phyloP scores from a whole-genome alignment of 2,888 invertebrate species.

The Trilocha varians region DNA sequence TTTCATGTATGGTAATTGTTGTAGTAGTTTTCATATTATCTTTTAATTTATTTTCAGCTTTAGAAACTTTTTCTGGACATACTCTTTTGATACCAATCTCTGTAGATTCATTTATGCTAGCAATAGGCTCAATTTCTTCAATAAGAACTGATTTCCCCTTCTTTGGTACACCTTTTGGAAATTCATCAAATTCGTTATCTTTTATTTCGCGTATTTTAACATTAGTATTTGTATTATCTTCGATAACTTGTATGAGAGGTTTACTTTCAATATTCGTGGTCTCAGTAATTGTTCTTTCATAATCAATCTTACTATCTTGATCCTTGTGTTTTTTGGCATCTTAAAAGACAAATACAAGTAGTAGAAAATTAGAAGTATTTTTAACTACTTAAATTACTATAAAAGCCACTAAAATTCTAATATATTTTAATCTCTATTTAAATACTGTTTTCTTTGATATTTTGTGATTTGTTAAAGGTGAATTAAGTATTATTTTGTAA shows the following conservation, averaged over 20 bases:
- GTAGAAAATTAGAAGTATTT: too few species aligned
- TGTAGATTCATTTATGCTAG: too few species aligned
- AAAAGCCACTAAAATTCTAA: too few species aligned
- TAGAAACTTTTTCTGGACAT: neutral
- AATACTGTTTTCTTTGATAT: neutral
- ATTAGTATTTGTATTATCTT: slow-evolving; percentile 18
- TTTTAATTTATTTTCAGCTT: neutral
- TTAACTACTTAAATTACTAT: too few species aligned
- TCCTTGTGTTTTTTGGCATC: slow-evolving; percentile 21
- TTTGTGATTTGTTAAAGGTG: neutral
- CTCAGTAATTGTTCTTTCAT: slow-evolving; percentile 4
- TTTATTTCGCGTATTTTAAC: neutral
- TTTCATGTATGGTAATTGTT: slow-evolving; percentile 27
- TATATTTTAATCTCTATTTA: too few species aligned
- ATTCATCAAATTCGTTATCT: neutral
- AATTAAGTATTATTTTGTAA: neutral
- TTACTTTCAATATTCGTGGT: slow-evolving; percentile 26
- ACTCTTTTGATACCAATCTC: neutral
- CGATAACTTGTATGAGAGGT: slow-evolving; percentile 47
- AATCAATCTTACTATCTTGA: slow-evolving; percentile 23
- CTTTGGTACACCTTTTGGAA: neutral
- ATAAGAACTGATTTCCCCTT: slow-evolving; percentile 1
- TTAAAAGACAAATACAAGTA: slow-evolving; percentile 6
- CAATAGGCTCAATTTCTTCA: too few species aligned
- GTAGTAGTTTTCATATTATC: slow-evolving; percentile 16